Percentiles rank a stretch among this genome's conserved stretches.
Conservation (phyloP, 2,888 invertebrate genomes). For the Sphinx pinastri region DNA sequence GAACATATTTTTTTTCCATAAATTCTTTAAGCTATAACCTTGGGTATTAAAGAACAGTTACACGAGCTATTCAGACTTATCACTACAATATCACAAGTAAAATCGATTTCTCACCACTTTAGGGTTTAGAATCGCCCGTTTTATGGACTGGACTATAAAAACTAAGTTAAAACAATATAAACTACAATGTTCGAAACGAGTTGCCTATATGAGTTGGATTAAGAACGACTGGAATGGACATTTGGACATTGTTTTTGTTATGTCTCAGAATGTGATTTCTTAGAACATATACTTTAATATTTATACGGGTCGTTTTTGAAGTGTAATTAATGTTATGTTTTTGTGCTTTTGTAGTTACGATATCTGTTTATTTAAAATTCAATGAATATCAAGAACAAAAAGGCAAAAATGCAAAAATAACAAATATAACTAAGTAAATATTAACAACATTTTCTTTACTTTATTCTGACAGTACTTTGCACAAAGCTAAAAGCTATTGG, state of each 20-base stretch:
- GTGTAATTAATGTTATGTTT: too few relatives aligned
- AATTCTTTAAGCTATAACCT: too few relatives aligned
- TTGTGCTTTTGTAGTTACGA: too few relatives aligned
- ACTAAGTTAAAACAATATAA: conserved; percentile 51
- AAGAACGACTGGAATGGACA: conserved; percentile 33
- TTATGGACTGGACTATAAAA: conserved; percentile 48
- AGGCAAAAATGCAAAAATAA: too few relatives aligned
- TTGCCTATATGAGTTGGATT: conserved; percentile 32
- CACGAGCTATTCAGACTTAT: too few relatives aligned
- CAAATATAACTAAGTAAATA: conserved; percentile 25
- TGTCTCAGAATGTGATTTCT: neutral
- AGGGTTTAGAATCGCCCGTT: conserved; percentile 28
- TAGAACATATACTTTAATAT: too few relatives aligned
- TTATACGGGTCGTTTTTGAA: too few relatives aligned
- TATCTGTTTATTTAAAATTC: too few relatives aligned
- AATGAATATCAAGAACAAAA: too few relatives aligned
- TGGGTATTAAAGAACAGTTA: too few relatives aligned
- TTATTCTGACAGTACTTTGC: neutral
- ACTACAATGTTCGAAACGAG: conserved; percentile 50
- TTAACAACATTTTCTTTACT: conserved; percentile 30
- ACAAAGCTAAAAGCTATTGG: neutral
- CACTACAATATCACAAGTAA: neutral
- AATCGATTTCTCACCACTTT: neutral
- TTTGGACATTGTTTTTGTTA: neutral
- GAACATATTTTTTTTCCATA: too few relatives aligned